Evolutionary conservation across 2,113 vertebrate species (phyloP).

Genomic region (Papio anubis): DNA sequence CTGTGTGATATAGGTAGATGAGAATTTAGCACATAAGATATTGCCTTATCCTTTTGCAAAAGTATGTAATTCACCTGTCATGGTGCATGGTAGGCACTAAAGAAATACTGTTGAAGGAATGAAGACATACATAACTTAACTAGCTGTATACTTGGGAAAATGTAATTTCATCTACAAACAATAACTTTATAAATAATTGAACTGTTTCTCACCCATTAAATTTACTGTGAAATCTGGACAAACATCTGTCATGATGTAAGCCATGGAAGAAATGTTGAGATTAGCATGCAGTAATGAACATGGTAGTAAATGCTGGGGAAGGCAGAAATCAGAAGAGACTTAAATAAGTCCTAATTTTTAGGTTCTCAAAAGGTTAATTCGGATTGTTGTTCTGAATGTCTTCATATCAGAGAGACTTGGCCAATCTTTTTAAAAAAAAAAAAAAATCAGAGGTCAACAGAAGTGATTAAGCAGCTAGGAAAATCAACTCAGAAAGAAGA

Average conservation of each 20-base stretch:
- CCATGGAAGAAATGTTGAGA: not conserved
- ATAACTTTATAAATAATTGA: not conserved
- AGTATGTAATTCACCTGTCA: not conserved
- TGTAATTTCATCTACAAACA: constrained; percentile 30
- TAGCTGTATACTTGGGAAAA: not conserved
- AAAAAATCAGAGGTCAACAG: constrained; percentile 66
- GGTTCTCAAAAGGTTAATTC: constrained; percentile 63
- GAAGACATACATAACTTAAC: not conserved
- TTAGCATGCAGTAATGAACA: not conserved
- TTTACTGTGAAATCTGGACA: constrained; percentile 20
- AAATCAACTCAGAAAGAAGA: constrained; percentile 58
- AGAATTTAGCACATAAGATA: not conserved
- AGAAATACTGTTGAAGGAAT: not conserved
- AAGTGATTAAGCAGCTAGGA: constrained; percentile 70
- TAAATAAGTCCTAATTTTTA: constrained; percentile 57
- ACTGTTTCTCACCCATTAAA: not conserved
- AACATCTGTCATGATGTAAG: constrained; percentile 22
- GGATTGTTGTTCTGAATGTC: constrained; percentile 50
- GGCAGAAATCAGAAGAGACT: constrained; percentile 34
- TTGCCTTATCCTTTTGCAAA: not conserved
- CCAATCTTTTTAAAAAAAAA: constrained; percentile 20
- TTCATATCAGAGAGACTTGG: constrained; percentile 40
- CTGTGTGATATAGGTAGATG: not conserved
- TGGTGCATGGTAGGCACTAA: not conserved
- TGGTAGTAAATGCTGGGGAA: not conserved